phyloP scores from a whole-genome alignment of 2,888 invertebrate species.

The Plebejus melissa region DNA sequence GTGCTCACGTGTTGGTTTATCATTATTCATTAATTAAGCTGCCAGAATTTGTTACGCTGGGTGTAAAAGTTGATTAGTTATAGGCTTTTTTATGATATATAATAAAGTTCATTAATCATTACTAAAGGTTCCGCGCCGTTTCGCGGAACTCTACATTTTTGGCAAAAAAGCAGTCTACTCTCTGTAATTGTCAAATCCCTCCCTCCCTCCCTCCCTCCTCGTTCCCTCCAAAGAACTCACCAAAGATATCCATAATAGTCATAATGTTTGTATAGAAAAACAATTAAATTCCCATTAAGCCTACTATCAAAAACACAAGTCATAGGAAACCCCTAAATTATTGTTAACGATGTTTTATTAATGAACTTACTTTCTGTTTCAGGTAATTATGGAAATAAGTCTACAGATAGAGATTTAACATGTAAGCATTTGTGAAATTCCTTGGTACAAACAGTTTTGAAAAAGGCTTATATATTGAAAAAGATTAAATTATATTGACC shows the following conservation, averaged over 20 bases:
- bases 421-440: background rate
- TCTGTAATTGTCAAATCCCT: background rate
- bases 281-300: background rate
- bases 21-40: background rate
- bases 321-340: background rate
- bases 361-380: slow-evolving; percentile 16
- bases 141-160: too few relatives aligned
- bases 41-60: background rate
- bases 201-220: too few relatives aligned
- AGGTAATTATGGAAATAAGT: slow-evolving; percentile 18
- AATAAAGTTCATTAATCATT: too few relatives aligned
- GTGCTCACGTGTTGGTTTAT: slow-evolving; percentile 3
- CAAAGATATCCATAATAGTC: background rate
- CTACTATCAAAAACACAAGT: background rate
- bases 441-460: background rate
- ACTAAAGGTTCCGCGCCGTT: too few relatives aligned
- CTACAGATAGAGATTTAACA: background rate
- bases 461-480: too few relatives aligned
- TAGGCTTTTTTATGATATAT: too few relatives aligned
- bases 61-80: background rate
- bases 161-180: too few relatives aligned
- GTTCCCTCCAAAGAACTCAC: background rate
- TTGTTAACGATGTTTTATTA: background rate
- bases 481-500: too few relatives aligned
- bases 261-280: background rate